A percentile compares a stretch with the other conserved stretches of the same genome.
phyloP scores from a whole-genome alignment of 1,140 invertebrate genomes.

The Nixonia krombeini region DNA sequence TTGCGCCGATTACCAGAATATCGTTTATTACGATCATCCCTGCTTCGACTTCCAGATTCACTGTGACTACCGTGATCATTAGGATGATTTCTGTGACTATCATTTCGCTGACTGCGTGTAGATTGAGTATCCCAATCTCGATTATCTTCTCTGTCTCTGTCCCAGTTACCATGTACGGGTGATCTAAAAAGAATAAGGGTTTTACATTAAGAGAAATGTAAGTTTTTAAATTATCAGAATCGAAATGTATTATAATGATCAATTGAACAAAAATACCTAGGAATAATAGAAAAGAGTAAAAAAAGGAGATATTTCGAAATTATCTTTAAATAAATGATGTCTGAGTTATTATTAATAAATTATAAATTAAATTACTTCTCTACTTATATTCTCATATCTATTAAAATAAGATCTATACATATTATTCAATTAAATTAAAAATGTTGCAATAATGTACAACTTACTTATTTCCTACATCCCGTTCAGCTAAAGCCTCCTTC shows the following conservation, averaged over 20 bases:
- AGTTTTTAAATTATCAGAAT: no score
- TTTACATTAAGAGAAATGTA: background rate
- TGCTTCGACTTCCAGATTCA: slow-evolving; percentile 47
- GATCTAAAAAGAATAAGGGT: slow-evolving; percentile 43
- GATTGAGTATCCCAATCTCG: slow-evolving; percentile 63
- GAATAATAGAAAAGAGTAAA: no score
- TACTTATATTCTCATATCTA: no score
- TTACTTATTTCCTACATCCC: slow-evolving; percentile 59
- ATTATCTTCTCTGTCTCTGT: slow-evolving; percentile 56
- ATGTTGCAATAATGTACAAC: no score
- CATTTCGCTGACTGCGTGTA: slow-evolving; percentile 57
- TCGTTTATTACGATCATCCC: slow-evolving; percentile 64
- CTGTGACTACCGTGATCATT: slow-evolving; percentile 55
- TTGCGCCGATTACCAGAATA: slow-evolving; percentile 60
- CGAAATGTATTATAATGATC: no score
- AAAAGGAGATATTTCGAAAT: no score
- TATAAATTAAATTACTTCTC: no score
- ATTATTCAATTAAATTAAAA: slow-evolving; percentile 15
- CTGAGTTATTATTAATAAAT: no score
- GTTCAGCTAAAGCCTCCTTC: slow-evolving; percentile 70
- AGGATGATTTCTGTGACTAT: slow-evolving; percentile 51
- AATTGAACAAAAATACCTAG: no score
- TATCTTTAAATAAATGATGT: no score
- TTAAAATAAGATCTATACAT: no score
- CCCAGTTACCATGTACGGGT: slow-evolving; percentile 53